Evolutionary conservation across 2,797 vertebrate genomes (phyloP), one percentile per base, ranked within the genome.

Genomic region (Parauchenoglanis ngamensis): DNA sequence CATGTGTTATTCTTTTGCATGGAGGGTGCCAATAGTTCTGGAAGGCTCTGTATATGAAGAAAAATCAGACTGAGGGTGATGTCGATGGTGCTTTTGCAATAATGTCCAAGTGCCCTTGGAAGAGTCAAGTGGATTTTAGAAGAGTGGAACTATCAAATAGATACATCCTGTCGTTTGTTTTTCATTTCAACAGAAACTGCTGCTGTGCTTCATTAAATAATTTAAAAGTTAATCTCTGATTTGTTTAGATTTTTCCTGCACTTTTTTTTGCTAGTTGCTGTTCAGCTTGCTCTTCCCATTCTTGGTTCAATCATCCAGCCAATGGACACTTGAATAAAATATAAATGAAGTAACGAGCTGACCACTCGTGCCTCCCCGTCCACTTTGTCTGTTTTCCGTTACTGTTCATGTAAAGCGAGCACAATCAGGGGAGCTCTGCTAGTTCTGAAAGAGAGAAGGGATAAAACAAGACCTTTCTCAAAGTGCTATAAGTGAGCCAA

Each of bases 401-500:
- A 89, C 40, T 87, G 78, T 59, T 59, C 10, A 0, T 35, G 77
- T 57, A 80, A 81, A 63, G 35, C 7, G 7, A 65, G 23, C 12
- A 25, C 79, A 49, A 49, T 81, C 59, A 65, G 3, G 2, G 59
- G 23, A 19, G 25, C 59, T 46, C 6, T 46, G 57, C 40, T n/a
- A 46, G 5, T 46, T 49, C 13, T n/a, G 10, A n/a, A 81, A 46
- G 40, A 78, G 28, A 28, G 57, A 80, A 63, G 21, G 57, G 44
- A 63, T n/a, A 63, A 44, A 80, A 57, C 76, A 54, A 54, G 49
- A 57, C 19, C 52, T 83, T 90, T 90, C 77, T 83, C 15, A 49
- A 67, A 49, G 83, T 89, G 86, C 70, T 87, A 52, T 68, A 44
- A 85, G 88, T 85, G 85, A 61, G 49, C 56, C 80, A 80, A 77